Evolutionary conservation across 2,888 invertebrate genomes (phyloP), one percentile per base, ranked within the genome.

Genomic region (Gasteruption jaculator): DNA sequence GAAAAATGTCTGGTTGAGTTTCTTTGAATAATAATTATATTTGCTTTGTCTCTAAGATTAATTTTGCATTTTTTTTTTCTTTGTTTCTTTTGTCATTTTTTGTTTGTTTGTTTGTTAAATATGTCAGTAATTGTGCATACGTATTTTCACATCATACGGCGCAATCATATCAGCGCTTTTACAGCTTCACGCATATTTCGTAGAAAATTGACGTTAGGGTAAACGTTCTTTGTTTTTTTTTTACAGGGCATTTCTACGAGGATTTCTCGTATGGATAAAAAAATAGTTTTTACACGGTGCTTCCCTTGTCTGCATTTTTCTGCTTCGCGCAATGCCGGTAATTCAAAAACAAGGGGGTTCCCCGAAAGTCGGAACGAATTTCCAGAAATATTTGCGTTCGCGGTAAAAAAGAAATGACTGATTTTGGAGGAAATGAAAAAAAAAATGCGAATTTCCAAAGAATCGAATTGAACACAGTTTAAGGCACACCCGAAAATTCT

Each of bases 191-290:
- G 55, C 53, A 48, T 56, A 48, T 56, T 48, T 63, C 54, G 63
- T 68, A 68, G 61, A 68, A 68, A 68, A 68, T 69, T 69, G 66
- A 69, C 68, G 60, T 63, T 67, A 64, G 61, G 65, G 61, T 65
- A 49, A 58, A 57, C 54, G 61, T 61, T 43, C 52, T 50, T 37
- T 49, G 31, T 45, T 43, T 41, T 40, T 45, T 56, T 52, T 63
- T 54, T 60, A 63, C 63, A 69, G 68, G 65, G 65, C 64, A 58
- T 58, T n/a, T 50, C 65, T 65, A 67, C 54, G 55, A 53, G 54
- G 52, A 48, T 56, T 58, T 60, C 55, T 58, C 57, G 43, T 51
- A 43, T 51, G 49, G 45, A 51, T 43, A 53, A 52, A 55, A 54
- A 41, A 46, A 57, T 53, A 52, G 50, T 53, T 57, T 49, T 60